Percentiles rank a stretch among this genome's conserved stretches.
phyloP scores from a whole-genome alignment of 2,888 invertebrate genomes.

The Malachius bipustulatus region DNA sequence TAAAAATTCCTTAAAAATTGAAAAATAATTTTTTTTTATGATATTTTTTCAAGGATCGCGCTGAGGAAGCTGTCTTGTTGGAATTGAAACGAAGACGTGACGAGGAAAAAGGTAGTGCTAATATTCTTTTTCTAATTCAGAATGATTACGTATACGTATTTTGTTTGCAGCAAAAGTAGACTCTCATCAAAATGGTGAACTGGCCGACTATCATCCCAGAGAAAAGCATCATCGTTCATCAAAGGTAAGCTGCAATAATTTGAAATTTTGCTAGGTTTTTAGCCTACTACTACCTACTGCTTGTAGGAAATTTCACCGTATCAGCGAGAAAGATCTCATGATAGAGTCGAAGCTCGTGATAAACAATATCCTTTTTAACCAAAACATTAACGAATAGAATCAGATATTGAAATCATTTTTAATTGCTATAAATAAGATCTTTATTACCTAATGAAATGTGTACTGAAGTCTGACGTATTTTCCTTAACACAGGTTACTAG shows the following conservation, averaged over 20 bases:
- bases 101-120: constrained; percentile 56
- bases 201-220: constrained; percentile 50
- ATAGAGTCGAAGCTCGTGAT: constrained; percentile 58
- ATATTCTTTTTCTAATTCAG: constrained; percentile 11
- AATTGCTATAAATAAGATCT: constrained; percentile 7
- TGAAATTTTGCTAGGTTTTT: constrained; percentile 5
- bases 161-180: constrained; percentile 45
- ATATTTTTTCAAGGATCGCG: constrained; percentile 47
- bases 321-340: constrained; percentile 58
- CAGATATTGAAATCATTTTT: constrained; percentile 10
- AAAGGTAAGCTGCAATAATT: constrained; percentile 44
- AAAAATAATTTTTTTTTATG: constrained; percentile 8
- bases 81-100: constrained; percentile 67
- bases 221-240: constrained; percentile 65
- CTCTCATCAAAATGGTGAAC: constrained; percentile 66
- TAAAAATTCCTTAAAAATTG: constrained; percentile 10
- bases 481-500: constrained; percentile 37
- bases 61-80: constrained; percentile 50
- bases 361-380: constrained; percentile 71
- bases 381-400: constrained; percentile 11
- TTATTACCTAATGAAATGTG: too few species aligned
- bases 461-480: too few species aligned
- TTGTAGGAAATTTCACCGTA: constrained; percentile 73
- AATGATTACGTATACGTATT: constrained; percentile 10
- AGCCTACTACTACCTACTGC: constrained; percentile 17